phyloP scores from a whole-genome alignment of 2,113 vertebrate species.

The Pantherophis guttatus region DNA sequence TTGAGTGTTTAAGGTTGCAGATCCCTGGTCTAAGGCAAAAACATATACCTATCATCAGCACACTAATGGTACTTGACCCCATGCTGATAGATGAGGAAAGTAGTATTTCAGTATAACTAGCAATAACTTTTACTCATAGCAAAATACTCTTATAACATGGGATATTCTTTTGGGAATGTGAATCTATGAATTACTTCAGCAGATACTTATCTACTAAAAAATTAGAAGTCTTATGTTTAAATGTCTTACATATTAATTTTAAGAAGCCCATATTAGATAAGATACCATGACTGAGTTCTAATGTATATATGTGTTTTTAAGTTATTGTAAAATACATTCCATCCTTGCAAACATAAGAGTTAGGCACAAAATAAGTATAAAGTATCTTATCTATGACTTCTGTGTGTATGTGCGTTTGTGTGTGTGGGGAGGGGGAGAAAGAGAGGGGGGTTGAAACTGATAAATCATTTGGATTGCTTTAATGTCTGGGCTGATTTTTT shows the following conservation, averaged over 20 bases:
- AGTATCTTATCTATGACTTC: not conserved
- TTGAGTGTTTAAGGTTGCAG: too few relatives aligned
- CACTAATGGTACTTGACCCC: too few relatives aligned
- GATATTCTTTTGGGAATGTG: not conserved
- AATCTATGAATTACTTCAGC: not conserved
- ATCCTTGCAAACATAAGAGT: not conserved
- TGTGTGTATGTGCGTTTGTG: not conserved
- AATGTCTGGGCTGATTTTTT: not conserved
- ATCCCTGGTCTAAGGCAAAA: too few relatives aligned
- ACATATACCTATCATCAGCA: too few relatives aligned
- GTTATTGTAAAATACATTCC: not conserved
- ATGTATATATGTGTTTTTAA: not conserved
- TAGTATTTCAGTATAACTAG: not conserved
- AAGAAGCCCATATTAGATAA: not conserved
- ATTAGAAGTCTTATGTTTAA: not conserved
- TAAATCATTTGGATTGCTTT: not conserved
- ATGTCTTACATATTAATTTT: not conserved
- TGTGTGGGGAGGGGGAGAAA: too few relatives aligned
- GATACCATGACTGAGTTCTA: not conserved
- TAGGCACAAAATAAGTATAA: not conserved
- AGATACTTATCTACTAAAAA: not conserved
- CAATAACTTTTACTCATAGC: not conserved
- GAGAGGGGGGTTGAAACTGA: not conserved
- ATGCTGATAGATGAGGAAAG: too few relatives aligned
- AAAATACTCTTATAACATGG: not conserved